Evolutionary conservation across 2,888 invertebrate species (phyloP).

Genomic region (Unio pictorum): DNA sequence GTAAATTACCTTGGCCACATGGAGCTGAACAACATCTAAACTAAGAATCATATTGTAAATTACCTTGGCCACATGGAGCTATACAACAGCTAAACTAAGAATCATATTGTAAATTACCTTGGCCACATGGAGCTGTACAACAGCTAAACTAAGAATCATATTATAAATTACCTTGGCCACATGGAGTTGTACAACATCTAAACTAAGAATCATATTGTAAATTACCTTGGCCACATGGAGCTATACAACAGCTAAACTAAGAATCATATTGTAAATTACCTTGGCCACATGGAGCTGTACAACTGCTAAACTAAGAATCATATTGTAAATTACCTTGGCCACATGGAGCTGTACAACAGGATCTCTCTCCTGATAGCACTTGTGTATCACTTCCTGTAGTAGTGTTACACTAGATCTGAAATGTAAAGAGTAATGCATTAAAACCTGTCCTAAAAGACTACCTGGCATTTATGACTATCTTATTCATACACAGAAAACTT

Average conservation of each 20-base stretch:
- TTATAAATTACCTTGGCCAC: no score
- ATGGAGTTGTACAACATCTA: no score
- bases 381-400: slow-evolving; percentile 78
- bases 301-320: no score
- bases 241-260: no score
- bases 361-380: slow-evolving; percentile 77
- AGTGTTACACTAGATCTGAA: slow-evolving; percentile 75
- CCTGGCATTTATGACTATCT: not conserved
- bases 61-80: slow-evolving; percentile 79
- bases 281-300: no score
- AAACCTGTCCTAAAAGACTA: not conserved
- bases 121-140: no score
- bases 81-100: slow-evolving; percentile 79
- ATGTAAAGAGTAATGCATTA: slow-evolving; percentile 16
- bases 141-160: no score
- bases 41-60: not conserved
- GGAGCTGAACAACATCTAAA: slow-evolving; percentile 78
- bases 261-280: no score
- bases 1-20: slow-evolving; percentile 75
- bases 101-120: no score
- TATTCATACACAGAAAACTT: no score
- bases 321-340: slow-evolving; percentile 71
- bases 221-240: no score
- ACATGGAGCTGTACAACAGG: slow-evolving; percentile 82
- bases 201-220: no score